phyloP scores from a whole-genome alignment of 2,888 invertebrate species.

The Scaptomyza reducta region DNA sequence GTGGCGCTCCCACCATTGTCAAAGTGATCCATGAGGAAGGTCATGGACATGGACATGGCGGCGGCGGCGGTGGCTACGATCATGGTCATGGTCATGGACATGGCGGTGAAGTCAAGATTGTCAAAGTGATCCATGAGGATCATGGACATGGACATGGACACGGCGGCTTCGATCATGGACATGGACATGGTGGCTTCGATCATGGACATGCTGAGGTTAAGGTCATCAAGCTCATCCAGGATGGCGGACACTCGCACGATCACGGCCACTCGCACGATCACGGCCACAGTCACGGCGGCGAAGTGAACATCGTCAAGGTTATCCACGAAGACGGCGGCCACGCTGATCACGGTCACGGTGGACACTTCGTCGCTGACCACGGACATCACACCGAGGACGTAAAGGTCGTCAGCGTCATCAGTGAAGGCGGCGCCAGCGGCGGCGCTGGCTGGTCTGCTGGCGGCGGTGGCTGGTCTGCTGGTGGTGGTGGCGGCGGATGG shows the following conservation, averaged over 20 bases:
- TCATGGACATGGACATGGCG: conserved; percentile 25
- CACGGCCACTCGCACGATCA: conserved; percentile 12
- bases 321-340: conserved; percentile 47
- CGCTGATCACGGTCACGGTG: conserved; percentile 36
- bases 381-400: conserved; percentile 43
- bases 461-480: conserved; percentile 37
- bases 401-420: conserved; percentile 47
- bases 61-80: conserved; percentile 29
- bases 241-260: conserved; percentile 10
- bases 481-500: conserved; percentile 53
- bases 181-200: conserved; percentile 6
- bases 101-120: conserved; percentile 54
- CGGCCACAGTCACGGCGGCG: conserved; percentile 35
- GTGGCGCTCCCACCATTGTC: conserved; percentile 45
- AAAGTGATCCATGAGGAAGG: conserved; percentile 53
- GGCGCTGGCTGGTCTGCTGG: conserved; percentile 26
- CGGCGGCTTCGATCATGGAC: conserved; percentile 19
- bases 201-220: conserved; percentile 29
- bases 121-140: conserved; percentile 58
- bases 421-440: conserved; percentile 27
- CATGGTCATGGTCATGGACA: conserved; percentile 25
- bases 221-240: conserved; percentile 29
- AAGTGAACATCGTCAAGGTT: conserved; percentile 59
- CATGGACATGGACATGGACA: conserved; percentile 23
- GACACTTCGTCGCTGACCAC: conserved; percentile 26